Conservation (phyloP, 2,888 invertebrate species). For the Drosophila paranaensis region DNA sequence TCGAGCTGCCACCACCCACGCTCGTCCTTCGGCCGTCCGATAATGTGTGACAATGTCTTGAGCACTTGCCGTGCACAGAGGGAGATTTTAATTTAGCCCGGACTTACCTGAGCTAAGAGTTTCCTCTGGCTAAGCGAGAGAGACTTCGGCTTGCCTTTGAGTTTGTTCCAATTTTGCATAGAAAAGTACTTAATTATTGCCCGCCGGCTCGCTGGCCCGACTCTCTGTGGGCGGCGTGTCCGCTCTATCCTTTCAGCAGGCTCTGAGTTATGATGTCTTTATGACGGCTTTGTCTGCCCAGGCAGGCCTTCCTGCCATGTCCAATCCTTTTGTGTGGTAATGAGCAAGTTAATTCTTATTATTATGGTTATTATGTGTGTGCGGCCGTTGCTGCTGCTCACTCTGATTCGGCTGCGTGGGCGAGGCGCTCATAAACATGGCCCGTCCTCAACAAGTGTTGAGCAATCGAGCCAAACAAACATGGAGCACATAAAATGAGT, state of each 20-base stretch:
- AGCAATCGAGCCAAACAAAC: constrained; percentile 69
- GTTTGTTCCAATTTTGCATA: constrained; percentile 77
- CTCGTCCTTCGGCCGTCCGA: constrained; percentile 30
- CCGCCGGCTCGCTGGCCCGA: constrained; percentile 2
- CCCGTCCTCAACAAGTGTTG: constrained; percentile 63
- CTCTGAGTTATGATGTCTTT: constrained; percentile 80
- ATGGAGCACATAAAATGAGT: constrained; percentile 75
- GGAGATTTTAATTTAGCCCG: constrained; percentile 76
- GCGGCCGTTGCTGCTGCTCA: constrained; percentile 20
- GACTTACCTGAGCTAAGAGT: constrained; percentile 38
- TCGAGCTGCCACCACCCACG: constrained; percentile 16
- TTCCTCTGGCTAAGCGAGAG: constrained; percentile 15
- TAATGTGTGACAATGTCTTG: constrained; percentile 74
- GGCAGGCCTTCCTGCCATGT: constrained; percentile 14
- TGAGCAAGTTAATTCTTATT: constrained; percentile 78
- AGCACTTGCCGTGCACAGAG: constrained; percentile 70
- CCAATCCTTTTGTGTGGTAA: constrained; percentile 73
- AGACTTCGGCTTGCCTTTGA: constrained; percentile 20
- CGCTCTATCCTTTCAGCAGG: constrained; percentile 70
- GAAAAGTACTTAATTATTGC: constrained; percentile 80
- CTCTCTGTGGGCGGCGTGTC: constrained; percentile 31
- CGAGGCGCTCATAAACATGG: constrained; percentile 47
- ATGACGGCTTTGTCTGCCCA: constrained; percentile 71
- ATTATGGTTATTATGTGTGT: constrained; percentile 73
- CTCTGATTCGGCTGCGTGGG: constrained; percentile 24